These are phyloP conservation scores for Prosapia bicincta DNA, from an alignment of 2,888 invertebrate genomes.

Conservation along the genomic window DNA sequence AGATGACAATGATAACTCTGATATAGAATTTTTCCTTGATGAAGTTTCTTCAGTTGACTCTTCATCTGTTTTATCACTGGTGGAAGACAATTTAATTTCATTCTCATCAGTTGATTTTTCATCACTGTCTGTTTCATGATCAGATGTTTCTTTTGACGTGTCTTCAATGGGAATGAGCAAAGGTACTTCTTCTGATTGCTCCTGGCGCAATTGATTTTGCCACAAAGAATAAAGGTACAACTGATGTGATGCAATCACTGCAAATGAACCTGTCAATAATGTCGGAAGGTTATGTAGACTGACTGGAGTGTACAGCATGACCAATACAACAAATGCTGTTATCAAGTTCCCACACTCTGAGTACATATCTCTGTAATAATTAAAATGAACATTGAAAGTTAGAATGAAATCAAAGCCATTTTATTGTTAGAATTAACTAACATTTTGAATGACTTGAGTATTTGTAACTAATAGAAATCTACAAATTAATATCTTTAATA, in stretches of 20 bases:
- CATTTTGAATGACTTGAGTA: too few species aligned
- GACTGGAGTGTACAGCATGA: conserved; percentile 58
- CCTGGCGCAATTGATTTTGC: background rate
- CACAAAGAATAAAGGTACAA: conserved; percentile 37
- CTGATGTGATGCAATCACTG: conserved; percentile 57
- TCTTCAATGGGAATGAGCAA: background rate
- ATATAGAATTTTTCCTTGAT: conserved; percentile 17
- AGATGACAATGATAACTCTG: conserved; percentile 21
- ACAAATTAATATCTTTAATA: too few species aligned
- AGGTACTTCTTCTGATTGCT: background rate
- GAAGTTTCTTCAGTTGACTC: background rate
- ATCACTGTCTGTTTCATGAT: background rate
- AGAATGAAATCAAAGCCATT: too few species aligned
- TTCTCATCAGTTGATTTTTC: background rate
- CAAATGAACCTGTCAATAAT: conserved; percentile 52
- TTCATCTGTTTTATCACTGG: conserved; percentile 5
- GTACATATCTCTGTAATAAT: conserved; percentile 51
- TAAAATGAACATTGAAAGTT: too few species aligned
- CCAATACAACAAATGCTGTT: conserved; percentile 53
- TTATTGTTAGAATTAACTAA: too few species aligned
- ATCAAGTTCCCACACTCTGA: conserved; percentile 50
- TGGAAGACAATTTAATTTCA: background rate
- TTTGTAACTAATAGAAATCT: too few species aligned
- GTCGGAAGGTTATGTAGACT: conserved; percentile 58
- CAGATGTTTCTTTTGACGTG: background rate